Base-by-base conservation (phyloP, 2,888 invertebrate genomes). In the Stenotaenia linearis region DNA sequence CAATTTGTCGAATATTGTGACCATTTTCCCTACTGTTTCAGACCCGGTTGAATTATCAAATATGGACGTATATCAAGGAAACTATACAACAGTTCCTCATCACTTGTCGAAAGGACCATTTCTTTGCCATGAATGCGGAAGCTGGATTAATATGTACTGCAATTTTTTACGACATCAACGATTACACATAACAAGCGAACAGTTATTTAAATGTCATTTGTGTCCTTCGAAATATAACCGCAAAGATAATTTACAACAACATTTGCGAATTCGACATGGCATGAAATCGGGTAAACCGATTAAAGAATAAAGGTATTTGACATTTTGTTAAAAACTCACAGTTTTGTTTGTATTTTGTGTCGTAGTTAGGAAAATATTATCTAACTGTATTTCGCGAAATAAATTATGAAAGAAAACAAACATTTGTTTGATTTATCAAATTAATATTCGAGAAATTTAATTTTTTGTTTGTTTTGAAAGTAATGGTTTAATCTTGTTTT, bases 151-250 rank as follows among this genome's bases (percentile, higher is more conserved):
- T 69, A 69, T 69, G 69, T 69, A 69, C 69, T 69, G 69, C 69
- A 69, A 69, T 69, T 69, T 69, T 69, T 23, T 69, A 28, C 69
- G 69, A 0, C 69, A 69, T 69, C 69, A 69, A 23, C 23, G 69
- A 15, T 69, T 69, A 69, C 69, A 69, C 25, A 15, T 69, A 0
- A 21, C 7, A 1, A 28, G 15, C 25, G 69, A 69, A 25, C 69
- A 69, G 69, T 69, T 69, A 69, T 69, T 69, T 69, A 25, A 28
- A 12, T 69, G 69, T 23, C 69, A 69, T 10, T 69, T 69, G 28
- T 69, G 69, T 28, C 69, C 69, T 69, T 69, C 69, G 69, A 69
- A 69, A 69, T 69, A 69, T n/a, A 69, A 69, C 69, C 25, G 69
- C 0, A 69, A 69, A 28, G 69, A 69, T 28, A 69, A 69, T 69